phyloP scores from a whole-genome alignment of 2,113 vertebrate species.

The Bos taurus region DNA sequence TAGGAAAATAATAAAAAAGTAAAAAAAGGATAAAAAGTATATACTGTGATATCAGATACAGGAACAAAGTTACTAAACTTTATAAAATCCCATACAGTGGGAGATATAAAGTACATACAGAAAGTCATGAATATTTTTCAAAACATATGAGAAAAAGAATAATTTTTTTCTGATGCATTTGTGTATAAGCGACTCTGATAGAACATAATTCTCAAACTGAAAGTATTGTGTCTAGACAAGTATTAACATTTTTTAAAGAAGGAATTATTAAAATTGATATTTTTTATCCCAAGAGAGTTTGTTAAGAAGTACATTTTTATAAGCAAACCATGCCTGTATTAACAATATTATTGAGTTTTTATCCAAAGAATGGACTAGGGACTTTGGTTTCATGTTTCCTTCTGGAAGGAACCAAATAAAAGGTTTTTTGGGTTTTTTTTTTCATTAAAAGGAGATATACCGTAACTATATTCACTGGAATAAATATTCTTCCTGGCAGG shows the following conservation, averaged over 20 bases:
- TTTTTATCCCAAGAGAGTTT: not conserved
- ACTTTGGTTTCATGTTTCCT: not conserved
- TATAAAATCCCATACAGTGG: not conserved
- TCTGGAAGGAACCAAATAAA: not conserved
- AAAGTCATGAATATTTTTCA: constrained; percentile 21
- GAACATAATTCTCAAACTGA: not conserved
- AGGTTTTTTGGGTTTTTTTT: not conserved
- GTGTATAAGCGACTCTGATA: not conserved
- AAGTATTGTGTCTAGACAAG: not conserved
- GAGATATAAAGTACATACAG: not conserved
- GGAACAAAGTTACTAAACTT: constrained; percentile 20
- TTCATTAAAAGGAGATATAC: not conserved
- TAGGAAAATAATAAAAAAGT: constrained; percentile 32
- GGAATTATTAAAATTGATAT: not conserved
- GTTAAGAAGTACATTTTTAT: not conserved
- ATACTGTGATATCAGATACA: not conserved
- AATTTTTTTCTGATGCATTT: not conserved
- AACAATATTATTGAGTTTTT: not conserved
- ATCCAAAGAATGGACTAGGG: not conserved
- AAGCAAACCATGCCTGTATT: not conserved
- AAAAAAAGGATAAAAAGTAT: not conserved
- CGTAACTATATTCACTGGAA: not conserved
- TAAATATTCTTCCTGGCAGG: not conserved
- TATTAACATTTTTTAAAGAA: constrained; percentile 19
- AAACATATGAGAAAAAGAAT: not conserved